Evolutionary conservation across 2,113 vertebrate genomes (phyloP).

Genomic region (Atractosteus spatula): DNA sequence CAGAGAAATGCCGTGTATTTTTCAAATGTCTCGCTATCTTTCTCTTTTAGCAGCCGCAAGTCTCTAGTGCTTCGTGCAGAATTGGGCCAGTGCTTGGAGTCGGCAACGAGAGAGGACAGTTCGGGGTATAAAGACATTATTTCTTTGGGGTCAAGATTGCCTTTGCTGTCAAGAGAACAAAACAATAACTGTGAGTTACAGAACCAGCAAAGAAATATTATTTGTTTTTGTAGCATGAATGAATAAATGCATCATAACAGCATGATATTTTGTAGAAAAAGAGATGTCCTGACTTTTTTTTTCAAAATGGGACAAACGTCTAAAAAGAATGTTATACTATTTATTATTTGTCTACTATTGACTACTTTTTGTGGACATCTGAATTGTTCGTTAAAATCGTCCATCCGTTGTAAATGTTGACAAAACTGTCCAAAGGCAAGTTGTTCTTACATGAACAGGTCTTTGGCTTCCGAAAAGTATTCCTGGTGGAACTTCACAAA

Average conservation of each 20-base stretch:
- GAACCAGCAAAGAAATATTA: neutral
- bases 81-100: slow-evolving; percentile 40
- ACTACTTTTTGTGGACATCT: too few relatives aligned
- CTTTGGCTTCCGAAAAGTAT: slow-evolving; percentile 49
- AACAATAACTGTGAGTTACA: neutral
- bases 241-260: too few relatives aligned
- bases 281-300: too few relatives aligned
- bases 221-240: too few relatives aligned
- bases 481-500: slow-evolving; percentile 57
- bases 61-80: slow-evolving; percentile 35
- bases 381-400: too few relatives aligned
- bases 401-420: too few relatives aligned
- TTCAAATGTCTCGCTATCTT: slow-evolving; percentile 36
- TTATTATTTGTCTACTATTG: too few relatives aligned
- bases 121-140: slow-evolving; percentile 51
- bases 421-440: too few relatives aligned
- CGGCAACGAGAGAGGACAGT: slow-evolving; percentile 23
- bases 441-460: slow-evolving; percentile 58
- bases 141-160: slow-evolving; percentile 61
- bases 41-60: slow-evolving; percentile 38
- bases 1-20: slow-evolving; percentile 50
- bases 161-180: slow-evolving; percentile 39
- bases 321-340: too few relatives aligned
- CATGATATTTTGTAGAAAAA: too few relatives aligned
- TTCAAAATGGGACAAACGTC: too few relatives aligned